phyloP scores from a whole-genome alignment of 2,113 vertebrate species.

The Lota lota region DNA sequence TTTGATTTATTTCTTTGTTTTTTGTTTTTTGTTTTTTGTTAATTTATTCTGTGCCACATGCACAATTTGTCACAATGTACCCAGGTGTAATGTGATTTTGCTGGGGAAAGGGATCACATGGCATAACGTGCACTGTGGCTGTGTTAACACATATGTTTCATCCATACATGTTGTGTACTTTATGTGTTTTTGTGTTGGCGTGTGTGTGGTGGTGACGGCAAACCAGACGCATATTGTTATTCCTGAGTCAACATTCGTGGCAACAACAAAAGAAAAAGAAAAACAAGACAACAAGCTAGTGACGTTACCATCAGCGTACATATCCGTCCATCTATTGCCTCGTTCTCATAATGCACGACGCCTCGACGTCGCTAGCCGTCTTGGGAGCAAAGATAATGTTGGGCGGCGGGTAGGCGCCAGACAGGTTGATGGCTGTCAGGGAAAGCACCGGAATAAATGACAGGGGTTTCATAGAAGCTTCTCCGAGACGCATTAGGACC shows the following conservation, averaged over 20 bases:
- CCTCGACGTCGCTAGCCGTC: conserved; percentile 80
- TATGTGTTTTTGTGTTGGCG: not conserved
- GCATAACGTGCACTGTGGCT: too few species aligned
- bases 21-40: too few species aligned
- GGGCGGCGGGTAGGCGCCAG: conserved; percentile 85
- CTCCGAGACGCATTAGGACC: conserved; percentile 97
- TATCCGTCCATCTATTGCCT: conserved; percentile 90
- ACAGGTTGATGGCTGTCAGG: conserved; percentile 97
- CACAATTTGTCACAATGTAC: conserved; percentile 48
- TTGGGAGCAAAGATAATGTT: conserved; percentile 97
- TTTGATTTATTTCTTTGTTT: conserved; percentile 59
- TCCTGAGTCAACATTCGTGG: conserved; percentile 47
- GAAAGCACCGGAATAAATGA: conserved; percentile 96
- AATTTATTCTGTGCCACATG: too few species aligned
- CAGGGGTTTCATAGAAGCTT: conserved; percentile 92
- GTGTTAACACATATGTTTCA: too few species aligned
- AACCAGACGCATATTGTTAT: not conserved
- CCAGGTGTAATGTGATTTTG: conserved; percentile 27
- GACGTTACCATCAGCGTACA: conserved; percentile 91
- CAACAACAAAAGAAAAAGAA: conserved; percentile 65
- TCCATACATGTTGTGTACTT: too few species aligned
- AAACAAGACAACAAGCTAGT: conserved; percentile 7
- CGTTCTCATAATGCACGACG: conserved; percentile 86
- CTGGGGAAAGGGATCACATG: not conserved
- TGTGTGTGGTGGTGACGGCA: not conserved